Evolutionary conservation across 2,888 invertebrate genomes (phyloP), one percentile per base, ranked within the genome.

Genomic region (Corbicula japonica): DNA sequence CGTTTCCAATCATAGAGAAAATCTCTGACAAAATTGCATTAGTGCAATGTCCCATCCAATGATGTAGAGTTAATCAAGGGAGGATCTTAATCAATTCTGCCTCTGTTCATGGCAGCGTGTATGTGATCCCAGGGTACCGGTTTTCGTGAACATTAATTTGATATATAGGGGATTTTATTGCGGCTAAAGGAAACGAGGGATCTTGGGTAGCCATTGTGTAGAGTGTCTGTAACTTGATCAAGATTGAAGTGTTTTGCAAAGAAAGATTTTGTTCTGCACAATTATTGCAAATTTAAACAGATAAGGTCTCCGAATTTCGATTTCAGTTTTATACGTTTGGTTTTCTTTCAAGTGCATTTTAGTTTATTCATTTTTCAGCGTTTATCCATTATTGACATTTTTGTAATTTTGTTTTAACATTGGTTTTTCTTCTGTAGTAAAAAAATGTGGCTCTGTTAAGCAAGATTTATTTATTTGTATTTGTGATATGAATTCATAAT

Each of bases 41-140:
- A 52, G 38, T 50, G 28, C 54, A 30, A 12, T 66, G 38, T 54
- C 52, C 26, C 68, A 41, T 72, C 76, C 80, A 50, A 76, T 76
- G 68, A 56, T 76, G 52, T 56, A 50, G 62, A 54, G 52, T 62
- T 76, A 80, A 80, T 80, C 76, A 80, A 69, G 21, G 23, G 15
- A 46, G 65, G 80, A 76, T 76, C 69, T 62, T 68, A 80, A 80
- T 80, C 80, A 76, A 80, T 80, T 73, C 70, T 50, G 62, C 18
- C 66, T 75, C 46, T 54, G 28, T 72, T 44, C 58, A 35, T 26
- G 28, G 41, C 66, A 30, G 54, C 46, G 58, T 52, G 54, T 66
- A 35, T 41, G 18, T 44, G 26, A 30, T 80, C 80, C 80, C 80
- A 34, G 18, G 80, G 60, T 63, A 62, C 68, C 60, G 63, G 69